These are phyloP conservation scores for Drosophila grimshawi DNA, from an alignment of 1,140 invertebrate species.

Conservation along the genomic window DNA sequence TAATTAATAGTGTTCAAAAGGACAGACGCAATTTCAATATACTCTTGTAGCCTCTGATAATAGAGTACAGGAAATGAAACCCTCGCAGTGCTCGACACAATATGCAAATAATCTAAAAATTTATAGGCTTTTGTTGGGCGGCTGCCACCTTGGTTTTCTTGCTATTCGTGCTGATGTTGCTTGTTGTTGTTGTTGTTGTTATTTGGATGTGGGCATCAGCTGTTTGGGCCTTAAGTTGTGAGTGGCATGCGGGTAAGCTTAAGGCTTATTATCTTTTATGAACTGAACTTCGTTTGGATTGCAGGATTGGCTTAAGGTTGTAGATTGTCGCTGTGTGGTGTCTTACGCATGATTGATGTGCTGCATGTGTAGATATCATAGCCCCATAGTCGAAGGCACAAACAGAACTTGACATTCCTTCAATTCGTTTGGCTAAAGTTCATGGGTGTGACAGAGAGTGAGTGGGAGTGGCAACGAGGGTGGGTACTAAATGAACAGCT, in stretches of 20 bases:
- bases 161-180: conserved; percentile 10
- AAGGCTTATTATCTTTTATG: conserved; percentile 79
- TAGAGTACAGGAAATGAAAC: conserved; percentile 8
- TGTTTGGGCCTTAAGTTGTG: conserved; percentile 54
- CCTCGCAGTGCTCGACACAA: conserved; percentile 42
- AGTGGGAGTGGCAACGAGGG: background rate
- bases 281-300: conserved; percentile 67
- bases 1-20: too few species aligned
- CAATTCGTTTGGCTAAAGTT: conserved; percentile 43
- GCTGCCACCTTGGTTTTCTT: conserved; percentile 30
- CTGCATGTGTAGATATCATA: conserved; percentile 51
- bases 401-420: conserved; percentile 68
- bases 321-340: conserved; percentile 34
- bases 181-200: background rate
- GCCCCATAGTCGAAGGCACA: conserved; percentile 42
- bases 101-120: conserved; percentile 83
- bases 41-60: background rate
- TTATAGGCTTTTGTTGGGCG: conserved; percentile 73
- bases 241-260: conserved; percentile 72
- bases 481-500: conserved; percentile 36
- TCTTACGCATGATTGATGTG: conserved; percentile 68
- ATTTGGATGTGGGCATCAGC: conserved; percentile 26
- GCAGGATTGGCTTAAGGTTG: conserved; percentile 43
- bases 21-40: background rate
- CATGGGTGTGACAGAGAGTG: conserved; percentile 14